A percentile compares a stretch with the other conserved stretches of the same genome.
Evolutionary conservation across 2,797 vertebrate species (phyloP).

Genomic region (Fistularia commersonii): DNA sequence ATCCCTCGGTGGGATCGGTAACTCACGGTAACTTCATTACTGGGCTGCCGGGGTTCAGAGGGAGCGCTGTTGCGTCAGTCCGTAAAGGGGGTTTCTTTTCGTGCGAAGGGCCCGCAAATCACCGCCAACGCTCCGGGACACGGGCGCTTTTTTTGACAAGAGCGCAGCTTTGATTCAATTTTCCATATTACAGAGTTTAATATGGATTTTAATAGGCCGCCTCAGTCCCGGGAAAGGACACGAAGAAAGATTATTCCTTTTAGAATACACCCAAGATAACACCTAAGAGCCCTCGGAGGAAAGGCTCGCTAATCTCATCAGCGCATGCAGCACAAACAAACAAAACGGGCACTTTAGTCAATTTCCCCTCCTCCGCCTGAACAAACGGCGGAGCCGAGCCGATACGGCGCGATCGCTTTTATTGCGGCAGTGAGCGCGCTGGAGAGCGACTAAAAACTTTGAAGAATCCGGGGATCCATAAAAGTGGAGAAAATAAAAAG

Average conservation of each 20-base stretch:
- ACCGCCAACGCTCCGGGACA: too few relatives aligned
- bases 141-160: too few relatives aligned
- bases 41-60: too few relatives aligned
- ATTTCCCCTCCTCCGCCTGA: conserved; percentile 15
- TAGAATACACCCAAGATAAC: conserved; percentile 10
- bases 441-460: conserved; percentile 25
- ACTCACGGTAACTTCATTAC: conserved; percentile 35
- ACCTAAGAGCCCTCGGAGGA: conserved; percentile 7
- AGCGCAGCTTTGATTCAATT: too few relatives aligned
- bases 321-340: conserved; percentile 23
- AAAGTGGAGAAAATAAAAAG: too few relatives aligned
- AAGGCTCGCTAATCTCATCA: conserved; percentile 21
- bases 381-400: conserved; percentile 16
- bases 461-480: conserved; percentile 9
- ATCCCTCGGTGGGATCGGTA: conserved; percentile 32
- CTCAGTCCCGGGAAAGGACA: too few relatives aligned
- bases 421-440: conserved; percentile 15
- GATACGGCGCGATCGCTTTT: conserved; percentile 24
- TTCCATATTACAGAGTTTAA: not conserved
- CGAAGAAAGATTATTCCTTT: not conserved
- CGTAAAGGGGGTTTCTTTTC: conserved; percentile 13
- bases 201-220: conserved; percentile 13
- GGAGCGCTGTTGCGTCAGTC: conserved; percentile 39
- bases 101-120: too few relatives aligned
- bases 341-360: conserved; percentile 14